phyloP scores from a whole-genome alignment of 2,888 invertebrate species.

The Anoplius nigerrimus region DNA sequence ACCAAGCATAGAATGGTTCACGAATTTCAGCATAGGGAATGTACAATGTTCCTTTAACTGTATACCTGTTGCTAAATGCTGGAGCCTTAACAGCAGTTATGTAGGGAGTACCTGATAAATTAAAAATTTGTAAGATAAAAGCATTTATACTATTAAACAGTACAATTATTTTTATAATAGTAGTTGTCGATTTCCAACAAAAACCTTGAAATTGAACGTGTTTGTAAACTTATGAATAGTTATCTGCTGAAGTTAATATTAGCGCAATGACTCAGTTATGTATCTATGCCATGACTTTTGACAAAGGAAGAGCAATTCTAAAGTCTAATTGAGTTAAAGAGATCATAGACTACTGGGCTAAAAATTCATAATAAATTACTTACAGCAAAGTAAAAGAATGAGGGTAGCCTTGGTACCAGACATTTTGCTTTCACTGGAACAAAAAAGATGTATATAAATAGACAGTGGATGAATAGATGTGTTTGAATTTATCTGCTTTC shows the following conservation, averaged over 20 bases:
- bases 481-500: neutral
- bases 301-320: neutral
- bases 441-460: neutral
- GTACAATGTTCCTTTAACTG: slow-evolving; percentile 85
- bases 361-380: slow-evolving; percentile 3
- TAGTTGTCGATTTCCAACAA: neutral
- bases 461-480: neutral
- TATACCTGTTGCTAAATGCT: slow-evolving; percentile 84
- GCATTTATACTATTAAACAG: neutral
- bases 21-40: slow-evolving; percentile 96
- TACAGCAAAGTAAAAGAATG: slow-evolving; percentile 23
- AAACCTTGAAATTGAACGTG: neutral
- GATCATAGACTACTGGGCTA: neutral
- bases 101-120: slow-evolving; percentile 17
- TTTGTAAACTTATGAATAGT: neutral
- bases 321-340: neutral
- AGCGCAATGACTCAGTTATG: no score
- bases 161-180: neutral
- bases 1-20: slow-evolving; percentile 95
- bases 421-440: slow-evolving; percentile 24
- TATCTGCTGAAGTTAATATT: no score
- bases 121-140: neutral
- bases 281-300: no score
- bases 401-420: neutral
- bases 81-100: slow-evolving; percentile 74